A percentile compares a stretch with the other conserved stretches of the same genome.
Evolutionary conservation across 2,113 vertebrate species (phyloP).

Genomic region (Hydrolagus affinis): DNA sequence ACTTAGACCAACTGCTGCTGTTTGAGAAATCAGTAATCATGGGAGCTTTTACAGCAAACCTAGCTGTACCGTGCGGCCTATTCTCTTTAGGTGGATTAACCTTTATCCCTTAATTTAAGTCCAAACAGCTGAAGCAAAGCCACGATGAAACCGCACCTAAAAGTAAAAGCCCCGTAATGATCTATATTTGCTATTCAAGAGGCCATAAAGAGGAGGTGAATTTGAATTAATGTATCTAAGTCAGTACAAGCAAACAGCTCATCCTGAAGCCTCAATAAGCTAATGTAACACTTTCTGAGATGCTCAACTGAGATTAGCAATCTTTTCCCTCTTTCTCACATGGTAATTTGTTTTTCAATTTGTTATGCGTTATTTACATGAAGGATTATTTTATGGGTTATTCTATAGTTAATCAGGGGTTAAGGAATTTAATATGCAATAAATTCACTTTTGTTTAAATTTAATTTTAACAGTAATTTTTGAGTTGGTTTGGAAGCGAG

Average conservation of each 20-base stretch:
- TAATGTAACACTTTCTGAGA: not conserved
- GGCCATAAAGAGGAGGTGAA: not conserved
- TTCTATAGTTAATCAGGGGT: too few relatives aligned
- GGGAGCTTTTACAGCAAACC: conserved; percentile 31
- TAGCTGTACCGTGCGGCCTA: conserved; percentile 43
- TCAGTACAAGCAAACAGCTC: conserved; percentile 7
- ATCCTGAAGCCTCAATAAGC: not conserved
- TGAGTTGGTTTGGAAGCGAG: too few relatives aligned
- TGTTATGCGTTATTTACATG: too few relatives aligned
- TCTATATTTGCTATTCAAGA: conserved; percentile 37
- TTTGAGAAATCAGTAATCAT: conserved; percentile 51
- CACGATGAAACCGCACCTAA: conserved; percentile 42
- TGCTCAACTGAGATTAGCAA: not conserved
- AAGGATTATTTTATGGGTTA: too few relatives aligned
- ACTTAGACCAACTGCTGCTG: conserved; percentile 50
- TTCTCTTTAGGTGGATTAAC: conserved; percentile 61
- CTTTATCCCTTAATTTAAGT: conserved; percentile 60
- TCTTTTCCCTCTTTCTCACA: not conserved
- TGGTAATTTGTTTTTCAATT: not conserved
- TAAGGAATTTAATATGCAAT: too few relatives aligned
- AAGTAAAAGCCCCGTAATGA: conserved; percentile 45
- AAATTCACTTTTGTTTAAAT: too few relatives aligned
- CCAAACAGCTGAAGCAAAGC: conserved; percentile 52
- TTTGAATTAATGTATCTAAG: conserved; percentile 18
- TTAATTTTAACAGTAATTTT: too few relatives aligned